Percentiles rank a stretch among this genome's conserved stretches.
Evolutionary conservation across 2,113 vertebrate species (phyloP).

Genomic region (Ctenodactylus gundi): DNA sequence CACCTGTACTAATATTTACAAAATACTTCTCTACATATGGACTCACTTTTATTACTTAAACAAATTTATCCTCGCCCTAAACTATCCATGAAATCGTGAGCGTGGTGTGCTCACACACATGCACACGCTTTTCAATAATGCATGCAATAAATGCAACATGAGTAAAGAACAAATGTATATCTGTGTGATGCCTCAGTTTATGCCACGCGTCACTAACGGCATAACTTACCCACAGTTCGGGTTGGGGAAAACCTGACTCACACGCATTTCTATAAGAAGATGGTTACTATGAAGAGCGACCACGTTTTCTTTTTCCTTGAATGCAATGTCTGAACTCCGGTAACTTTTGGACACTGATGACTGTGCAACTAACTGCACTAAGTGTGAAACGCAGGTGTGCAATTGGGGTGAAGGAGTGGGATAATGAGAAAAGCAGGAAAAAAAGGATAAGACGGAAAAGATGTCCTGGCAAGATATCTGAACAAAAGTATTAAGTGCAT

Average conservation of each 20-base stretch:
- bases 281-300: not conserved
- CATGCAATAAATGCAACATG: not conserved
- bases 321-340: not conserved
- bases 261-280: not conserved
- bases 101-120: not conserved
- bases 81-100: conserved; percentile 23
- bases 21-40: conserved; percentile 58
- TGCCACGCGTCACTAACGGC: not conserved
- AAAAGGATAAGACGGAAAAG: not conserved
- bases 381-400: not conserved
- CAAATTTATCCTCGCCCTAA: conserved; percentile 33
- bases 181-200: not conserved
- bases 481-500: not conserved
- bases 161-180: not conserved
- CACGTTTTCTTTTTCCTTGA: not conserved
- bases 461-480: not conserved
- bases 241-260: not conserved
- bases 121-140: not conserved
- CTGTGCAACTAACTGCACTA: no score
- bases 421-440: not conserved
- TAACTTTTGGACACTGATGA: not conserved
- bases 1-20: conserved; percentile 70
- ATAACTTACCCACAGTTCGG: not conserved
- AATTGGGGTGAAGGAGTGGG: no score
- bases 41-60: conserved; percentile 54